Evolutionary conservation across 2,797 vertebrate species (phyloP).

Genomic region (Cephalopachus bancanus): DNA sequence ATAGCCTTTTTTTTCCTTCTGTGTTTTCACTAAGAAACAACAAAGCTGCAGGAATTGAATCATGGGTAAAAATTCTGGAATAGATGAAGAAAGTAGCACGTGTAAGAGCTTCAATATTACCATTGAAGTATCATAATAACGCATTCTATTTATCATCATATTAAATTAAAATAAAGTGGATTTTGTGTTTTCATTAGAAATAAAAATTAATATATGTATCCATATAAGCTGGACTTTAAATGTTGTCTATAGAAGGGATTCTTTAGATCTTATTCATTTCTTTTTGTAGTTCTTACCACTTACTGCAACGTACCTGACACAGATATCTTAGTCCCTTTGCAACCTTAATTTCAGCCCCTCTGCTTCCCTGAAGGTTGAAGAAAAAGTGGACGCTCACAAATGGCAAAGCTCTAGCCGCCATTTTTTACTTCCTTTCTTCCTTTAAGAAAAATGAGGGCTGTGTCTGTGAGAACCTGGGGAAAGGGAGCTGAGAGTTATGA

Average conservation of each 20-base stretch:
- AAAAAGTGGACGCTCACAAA: not conserved
- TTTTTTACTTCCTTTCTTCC: constrained; percentile 40
- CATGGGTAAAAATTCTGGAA: not conserved
- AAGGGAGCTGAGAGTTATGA: constrained; percentile 28
- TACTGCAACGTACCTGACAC: constrained; percentile 32
- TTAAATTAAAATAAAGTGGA: not conserved
- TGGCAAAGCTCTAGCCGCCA: constrained; percentile 9
- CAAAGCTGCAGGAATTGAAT: not conserved
- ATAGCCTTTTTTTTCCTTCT: not conserved
- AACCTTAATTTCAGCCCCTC: constrained; percentile 72
- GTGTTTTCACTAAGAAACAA: constrained; percentile 40
- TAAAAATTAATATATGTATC: not conserved
- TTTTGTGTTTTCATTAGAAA: constrained; percentile 9
- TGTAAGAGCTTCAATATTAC: not conserved
- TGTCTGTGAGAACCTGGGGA: not conserved
- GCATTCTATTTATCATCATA: not conserved
- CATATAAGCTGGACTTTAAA: not conserved
- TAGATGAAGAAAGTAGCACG: not conserved
- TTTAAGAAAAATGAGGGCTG: constrained; percentile 53
- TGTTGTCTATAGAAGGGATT: constrained; percentile 38
- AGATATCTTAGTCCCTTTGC: constrained; percentile 57
- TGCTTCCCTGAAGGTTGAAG: constrained; percentile 29
- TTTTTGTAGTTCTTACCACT: not conserved
- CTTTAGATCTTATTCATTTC: not conserved
- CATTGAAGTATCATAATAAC: constrained; percentile 3